Base-by-base conservation (phyloP, 2,113 vertebrate species). In the Pelobates fuscus region DNA sequence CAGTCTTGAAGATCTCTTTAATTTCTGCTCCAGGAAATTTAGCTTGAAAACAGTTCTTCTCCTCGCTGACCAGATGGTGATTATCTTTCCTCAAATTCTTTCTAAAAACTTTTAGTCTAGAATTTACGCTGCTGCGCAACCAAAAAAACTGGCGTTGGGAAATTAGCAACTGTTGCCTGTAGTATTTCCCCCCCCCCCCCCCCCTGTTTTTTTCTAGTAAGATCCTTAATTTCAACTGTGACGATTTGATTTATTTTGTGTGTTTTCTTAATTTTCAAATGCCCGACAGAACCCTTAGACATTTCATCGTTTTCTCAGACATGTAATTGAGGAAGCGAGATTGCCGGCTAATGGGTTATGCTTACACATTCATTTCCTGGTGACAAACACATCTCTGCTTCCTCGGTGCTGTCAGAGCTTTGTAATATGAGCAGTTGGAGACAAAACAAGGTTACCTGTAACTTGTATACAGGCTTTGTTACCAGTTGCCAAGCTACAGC, bases 21-120 rank as follows among this genome's bases (percentile, higher is more conserved):
- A 98, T 86, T 98, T 98, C 81, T 98, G 96, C 84, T 98, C 95
- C 4, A 92, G 95, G 37, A 98, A 98, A 78, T 98, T 98, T 88
- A 98, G 96, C 82, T 94, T 98, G 70, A 98, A 98, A 85, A 98
- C 96, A 0, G 96, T 98, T 25, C 88, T 98, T 20, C 91, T 98
- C 65, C 93, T 98, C 10, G 96, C 96, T 21, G 96, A 98, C 85
- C 96, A 98, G 84, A 98, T 98, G 96, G 96, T 98, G 86, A 88
- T 18, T 49, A 49, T 18, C 17, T 49, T 4, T 49, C 32, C 12
- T 4, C 44, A 7, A 14, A 4, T 17, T 7, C 44, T 14, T 49
- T 49, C 44, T 12, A 14, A 15, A 49, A 49, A 49, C 44, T 1
- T 49, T 49, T 8, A 12, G 7, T 7, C 37, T 41, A 12, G 37